phyloP scores from a whole-genome alignment of 2,888 invertebrate species.

The Drosophila aldrichi region DNA sequence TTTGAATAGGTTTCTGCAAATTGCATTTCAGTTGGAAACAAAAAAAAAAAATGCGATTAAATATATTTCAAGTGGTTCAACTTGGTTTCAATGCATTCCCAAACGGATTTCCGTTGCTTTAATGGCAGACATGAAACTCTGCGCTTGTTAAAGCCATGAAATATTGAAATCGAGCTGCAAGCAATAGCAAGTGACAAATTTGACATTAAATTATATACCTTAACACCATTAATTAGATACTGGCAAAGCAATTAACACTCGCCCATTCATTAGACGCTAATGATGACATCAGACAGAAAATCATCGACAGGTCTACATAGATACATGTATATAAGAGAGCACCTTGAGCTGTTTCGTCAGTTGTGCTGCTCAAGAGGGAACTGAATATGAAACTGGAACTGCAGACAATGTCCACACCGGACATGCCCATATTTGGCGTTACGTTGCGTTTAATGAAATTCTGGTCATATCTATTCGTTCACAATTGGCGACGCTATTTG shows the following conservation, averaged over 20 bases:
- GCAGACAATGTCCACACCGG: constrained; percentile 57
- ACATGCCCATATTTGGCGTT: constrained; percentile 72
- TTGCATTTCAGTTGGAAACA: constrained; percentile 1
- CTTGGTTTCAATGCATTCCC: too few relatives aligned
- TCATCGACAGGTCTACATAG: not conserved
- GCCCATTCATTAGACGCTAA: constrained; percentile 53
- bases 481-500: constrained; percentile 82
- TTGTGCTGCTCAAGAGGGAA: too few relatives aligned
- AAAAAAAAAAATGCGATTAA: not conserved
- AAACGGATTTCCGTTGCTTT: too few relatives aligned
- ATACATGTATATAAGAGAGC: constrained; percentile 33
- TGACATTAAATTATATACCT: constrained; percentile 28
- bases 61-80: not conserved
- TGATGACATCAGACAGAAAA: constrained; percentile 35
- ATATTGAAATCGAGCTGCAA: too few relatives aligned
- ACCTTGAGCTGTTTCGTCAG: too few relatives aligned
- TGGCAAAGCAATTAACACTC: constrained; percentile 58
- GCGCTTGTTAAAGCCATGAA: too few relatives aligned
- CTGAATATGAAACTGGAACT: constrained; percentile 38
- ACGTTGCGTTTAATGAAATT: constrained; percentile 76
- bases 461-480: constrained; percentile 76
- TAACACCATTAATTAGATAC: constrained; percentile 41
- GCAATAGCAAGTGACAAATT: not conserved
- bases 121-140: too few relatives aligned
- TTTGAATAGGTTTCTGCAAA: not conserved